phyloP scores from a whole-genome alignment of 2,888 invertebrate genomes.

The Merodon equestris region DNA sequence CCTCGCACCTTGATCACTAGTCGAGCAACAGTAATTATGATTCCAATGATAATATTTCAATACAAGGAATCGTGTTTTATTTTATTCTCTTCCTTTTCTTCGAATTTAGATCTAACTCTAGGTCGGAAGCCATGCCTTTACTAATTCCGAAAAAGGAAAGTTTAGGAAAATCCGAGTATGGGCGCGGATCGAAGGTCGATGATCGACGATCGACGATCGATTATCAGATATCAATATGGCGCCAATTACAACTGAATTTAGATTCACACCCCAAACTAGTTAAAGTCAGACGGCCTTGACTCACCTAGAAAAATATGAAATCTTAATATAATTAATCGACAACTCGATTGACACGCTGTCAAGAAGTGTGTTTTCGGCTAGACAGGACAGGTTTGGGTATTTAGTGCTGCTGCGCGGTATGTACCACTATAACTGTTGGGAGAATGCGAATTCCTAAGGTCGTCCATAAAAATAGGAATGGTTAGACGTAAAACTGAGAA shows the following conservation, averaged over 20 bases:
- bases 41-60: slow-evolving; percentile 25
- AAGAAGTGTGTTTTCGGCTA: slow-evolving; percentile 18
- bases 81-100: slow-evolving; percentile 2
- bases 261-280: slow-evolving; percentile 27
- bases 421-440: not conserved
- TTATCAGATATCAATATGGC: not conserved
- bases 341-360: slow-evolving; percentile 59
- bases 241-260: slow-evolving; percentile 6
- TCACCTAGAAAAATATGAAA: slow-evolving; percentile 33
- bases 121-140: slow-evolving; percentile 8
- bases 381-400: slow-evolving; percentile 1
- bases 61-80: slow-evolving; percentile 3
- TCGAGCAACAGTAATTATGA: slow-evolving; percentile 38
- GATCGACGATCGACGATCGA: slow-evolving; percentile 33
- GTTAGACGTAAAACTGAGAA: not conserved
- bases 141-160: slow-evolving; percentile 41
- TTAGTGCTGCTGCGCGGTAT: not conserved
- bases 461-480: slow-evolving; percentile 49
- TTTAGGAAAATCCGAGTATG: too few relatives aligned
- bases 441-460: not conserved
- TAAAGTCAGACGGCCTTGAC: slow-evolving; percentile 39
- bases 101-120: slow-evolving; percentile 11
- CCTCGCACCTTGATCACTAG: slow-evolving; percentile 13
- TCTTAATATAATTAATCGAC: slow-evolving; percentile 46
- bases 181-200: too few relatives aligned